Percentiles rank a stretch among this genome's conserved stretches.
Evolutionary conservation across 2,888 invertebrate species (phyloP).

Genomic region (Neria commutata): DNA sequence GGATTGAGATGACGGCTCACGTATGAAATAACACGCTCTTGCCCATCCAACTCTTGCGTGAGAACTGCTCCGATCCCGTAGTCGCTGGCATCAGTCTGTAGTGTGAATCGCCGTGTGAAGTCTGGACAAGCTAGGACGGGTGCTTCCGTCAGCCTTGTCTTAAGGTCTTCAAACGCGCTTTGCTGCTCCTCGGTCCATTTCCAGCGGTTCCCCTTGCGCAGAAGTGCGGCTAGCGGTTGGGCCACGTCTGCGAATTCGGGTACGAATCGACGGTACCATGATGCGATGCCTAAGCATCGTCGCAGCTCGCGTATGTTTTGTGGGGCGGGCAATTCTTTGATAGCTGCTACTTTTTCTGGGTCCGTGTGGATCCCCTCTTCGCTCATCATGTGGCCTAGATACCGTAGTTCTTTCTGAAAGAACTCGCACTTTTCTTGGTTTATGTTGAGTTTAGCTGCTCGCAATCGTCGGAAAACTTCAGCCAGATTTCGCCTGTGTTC

Average conservation of each 20-base stretch:
- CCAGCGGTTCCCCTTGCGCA: constrained; percentile 19
- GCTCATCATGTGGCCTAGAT: constrained; percentile 15
- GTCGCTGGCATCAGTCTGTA: constrained; percentile 20
- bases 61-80: constrained; percentile 8
- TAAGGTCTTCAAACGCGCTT: constrained; percentile 5
- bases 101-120: constrained; percentile 4
- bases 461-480: constrained; percentile 4
- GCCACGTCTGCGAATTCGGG: constrained; percentile 7
- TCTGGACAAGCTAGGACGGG: constrained; percentile 12
- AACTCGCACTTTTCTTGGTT: constrained; percentile 11
- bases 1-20: neutral
- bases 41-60: neutral
- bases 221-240: constrained; percentile 7
- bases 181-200: constrained; percentile 16
- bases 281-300: constrained; percentile 10
- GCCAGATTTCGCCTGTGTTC: neutral
- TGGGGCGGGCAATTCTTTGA: neutral
- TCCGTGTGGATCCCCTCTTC: constrained; percentile 9
- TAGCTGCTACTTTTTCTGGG: constrained; percentile 12
- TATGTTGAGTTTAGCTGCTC: constrained; percentile 6
- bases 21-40: neutral
- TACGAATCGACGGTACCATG: constrained; percentile 21
- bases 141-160: constrained; percentile 11
- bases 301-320: constrained; percentile 9
- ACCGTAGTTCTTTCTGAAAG: constrained; percentile 7